phyloP scores from a whole-genome alignment of 1,140 invertebrate genomes.

The Portunus trituberculatus region DNA sequence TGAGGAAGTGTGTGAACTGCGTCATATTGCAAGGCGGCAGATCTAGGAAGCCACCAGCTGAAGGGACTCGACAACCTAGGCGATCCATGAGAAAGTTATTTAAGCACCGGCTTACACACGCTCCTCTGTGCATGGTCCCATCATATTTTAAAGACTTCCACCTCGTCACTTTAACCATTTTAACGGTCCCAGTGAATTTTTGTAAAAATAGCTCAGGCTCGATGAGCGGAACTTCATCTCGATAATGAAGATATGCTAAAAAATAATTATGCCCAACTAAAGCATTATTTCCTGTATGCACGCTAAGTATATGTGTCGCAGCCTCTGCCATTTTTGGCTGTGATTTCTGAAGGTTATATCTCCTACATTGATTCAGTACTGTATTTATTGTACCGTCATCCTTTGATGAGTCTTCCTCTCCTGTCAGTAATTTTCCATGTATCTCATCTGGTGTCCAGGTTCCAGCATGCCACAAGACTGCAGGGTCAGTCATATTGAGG shows the following conservation, averaged over 20 bases:
- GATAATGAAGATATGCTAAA: constrained; percentile 12
- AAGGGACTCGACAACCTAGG: constrained; percentile 39
- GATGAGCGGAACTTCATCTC: neutral
- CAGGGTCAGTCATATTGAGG: neutral
- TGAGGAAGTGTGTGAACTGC: constrained; percentile 39
- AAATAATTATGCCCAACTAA: neutral
- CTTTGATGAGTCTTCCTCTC: neutral
- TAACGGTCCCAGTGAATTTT: neutral
- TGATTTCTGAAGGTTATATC: neutral
- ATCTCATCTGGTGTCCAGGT: neutral
- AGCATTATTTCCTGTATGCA: too few species aligned
- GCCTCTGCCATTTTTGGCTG: neutral
- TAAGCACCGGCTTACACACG: constrained; percentile 42
- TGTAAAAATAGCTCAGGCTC: neutral
- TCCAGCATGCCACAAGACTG: constrained; percentile 10
- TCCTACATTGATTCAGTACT: neutral
- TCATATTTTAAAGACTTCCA: neutral
- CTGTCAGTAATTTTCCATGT: neutral
- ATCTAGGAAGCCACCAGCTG: neutral
- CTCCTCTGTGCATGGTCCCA: neutral
- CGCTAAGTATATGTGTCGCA: too few species aligned
- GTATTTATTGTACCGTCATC: neutral
- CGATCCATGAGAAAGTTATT: constrained; percentile 8
- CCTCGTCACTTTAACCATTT: neutral
- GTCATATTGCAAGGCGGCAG: constrained; percentile 49